A percentile compares a stretch with the other conserved stretches of the same genome.
These are phyloP conservation scores for Drosophila pseudoobscura DNA, from an alignment of 1,140 invertebrate genomes.

Conservation along the genomic window DNA sequence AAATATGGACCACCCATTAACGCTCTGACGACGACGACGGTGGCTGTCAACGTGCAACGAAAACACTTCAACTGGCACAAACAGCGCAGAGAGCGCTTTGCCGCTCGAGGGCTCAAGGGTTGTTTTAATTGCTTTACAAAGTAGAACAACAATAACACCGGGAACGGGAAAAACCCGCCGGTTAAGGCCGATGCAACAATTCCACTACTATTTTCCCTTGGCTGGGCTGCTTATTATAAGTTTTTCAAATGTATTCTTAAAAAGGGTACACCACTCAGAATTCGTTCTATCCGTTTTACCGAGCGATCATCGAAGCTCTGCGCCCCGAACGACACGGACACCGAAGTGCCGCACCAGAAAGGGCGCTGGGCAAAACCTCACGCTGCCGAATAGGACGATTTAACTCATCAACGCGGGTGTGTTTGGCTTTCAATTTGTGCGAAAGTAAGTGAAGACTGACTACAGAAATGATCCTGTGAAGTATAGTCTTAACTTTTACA, in stretches of 20 bases:
- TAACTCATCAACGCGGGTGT: conserved; percentile 71
- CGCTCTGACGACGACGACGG: conserved; percentile 16
- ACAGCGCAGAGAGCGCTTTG: conserved; percentile 14
- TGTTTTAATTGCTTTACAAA: conserved; percentile 55
- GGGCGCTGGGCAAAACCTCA: conserved; percentile 61
- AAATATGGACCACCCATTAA: conserved; percentile 10
- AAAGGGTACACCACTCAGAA: conserved; percentile 72
- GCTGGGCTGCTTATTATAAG: not conserved
- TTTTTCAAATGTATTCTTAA: conserved; percentile 42
- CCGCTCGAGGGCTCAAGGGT: conserved; percentile 8
- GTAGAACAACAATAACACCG: conserved; percentile 21
- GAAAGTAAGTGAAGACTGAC: conserved; percentile 77
- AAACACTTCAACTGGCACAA: conserved; percentile 55
- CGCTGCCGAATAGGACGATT: conserved; percentile 74
- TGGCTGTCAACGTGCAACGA: conserved; percentile 41
- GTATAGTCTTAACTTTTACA: conserved; percentile 72
- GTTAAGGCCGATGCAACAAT: not conserved
- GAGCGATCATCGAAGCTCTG: conserved; percentile 77
- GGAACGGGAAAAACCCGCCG: not conserved
- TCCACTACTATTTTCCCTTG: not conserved
- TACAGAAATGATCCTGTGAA: conserved; percentile 83
- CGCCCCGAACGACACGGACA: conserved; percentile 17
- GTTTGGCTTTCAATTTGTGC: conserved; percentile 55
- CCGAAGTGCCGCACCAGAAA: conserved; percentile 26
- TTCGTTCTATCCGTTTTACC: conserved; percentile 72